Evolutionary conservation across 92 coral and sea anemone genomes (phyloP), one percentile per base, ranked within the genome.

Genomic region (Zoanthus sansibaricus): DNA sequence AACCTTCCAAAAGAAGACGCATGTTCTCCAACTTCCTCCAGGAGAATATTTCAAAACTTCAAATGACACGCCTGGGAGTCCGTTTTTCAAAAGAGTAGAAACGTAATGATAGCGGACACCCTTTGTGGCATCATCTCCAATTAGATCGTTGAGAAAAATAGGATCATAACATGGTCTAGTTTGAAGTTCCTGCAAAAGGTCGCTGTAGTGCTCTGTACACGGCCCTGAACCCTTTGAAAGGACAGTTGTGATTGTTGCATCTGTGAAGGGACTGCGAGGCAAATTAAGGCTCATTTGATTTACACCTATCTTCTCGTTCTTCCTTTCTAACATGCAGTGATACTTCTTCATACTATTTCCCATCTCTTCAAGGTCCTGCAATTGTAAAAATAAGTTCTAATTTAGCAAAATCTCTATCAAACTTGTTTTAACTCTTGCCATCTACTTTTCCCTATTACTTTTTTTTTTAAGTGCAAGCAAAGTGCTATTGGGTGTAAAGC

Each of bases 301-400:
- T 72, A 62, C 62, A 51, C 47, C 49, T 72, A 83, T 72, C 66
- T 83, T 33, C 78, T 83, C 78, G 37, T 73, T 84, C 78, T 84
- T 71, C 67, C 68, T 84, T 84, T 71, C 47, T 47, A 84, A 61
- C 67, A 84, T 71, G 77, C 68, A 21, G 61, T 46, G 68, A 73
- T 84, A 84, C 55, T 49, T 49, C 55, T 58, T 58, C 87, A 84
- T 70, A 47, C 78, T 70, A 44, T 84, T 47, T 68, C 66, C 87
- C 78, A 83, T 71, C 87, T 71, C 87, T 83, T 83, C 71, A 45
- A 83, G 62, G 87, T 83, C 87, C 87, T 83, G 87, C 12, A 83
- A 83, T 58, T 13, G 66, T 58, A 58, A 17, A 58, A 58, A 58
- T 11, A 58, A 58, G 17, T 58, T 58, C 66, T 58, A 13, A 58